Percentiles rank a stretch among this genome's conserved stretches.
Conservation (phyloP, 2,888 invertebrate genomes). For the Coenonympha arcania region DNA sequence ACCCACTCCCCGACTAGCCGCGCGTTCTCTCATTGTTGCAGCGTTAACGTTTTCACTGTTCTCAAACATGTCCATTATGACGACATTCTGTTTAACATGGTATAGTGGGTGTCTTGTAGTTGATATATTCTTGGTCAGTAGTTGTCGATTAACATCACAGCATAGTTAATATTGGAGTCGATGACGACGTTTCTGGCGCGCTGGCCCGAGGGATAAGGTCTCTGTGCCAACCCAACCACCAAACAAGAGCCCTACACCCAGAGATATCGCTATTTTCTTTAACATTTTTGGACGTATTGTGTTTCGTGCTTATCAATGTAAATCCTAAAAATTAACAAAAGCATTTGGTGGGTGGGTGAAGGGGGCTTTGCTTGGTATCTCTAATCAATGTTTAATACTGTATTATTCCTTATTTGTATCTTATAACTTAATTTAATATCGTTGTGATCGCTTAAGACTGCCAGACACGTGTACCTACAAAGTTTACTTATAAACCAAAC, state of each 20-base stretch:
- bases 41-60: slow-evolving; percentile 24
- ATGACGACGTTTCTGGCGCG: slow-evolving; percentile 48
- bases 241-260: slow-evolving; percentile 75
- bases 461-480: not conserved
- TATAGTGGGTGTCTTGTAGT: slow-evolving; percentile 23
- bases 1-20: slow-evolving; percentile 67
- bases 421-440: slow-evolving; percentile 3
- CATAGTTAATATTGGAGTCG: slow-evolving; percentile 34
- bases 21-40: slow-evolving; percentile 46
- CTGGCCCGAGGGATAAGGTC: slow-evolving; percentile 68
- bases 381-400: slow-evolving; percentile 35
- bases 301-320: slow-evolving; percentile 14
- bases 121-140: slow-evolving; percentile 33
- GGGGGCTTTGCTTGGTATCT: slow-evolving; percentile 77
- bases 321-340: slow-evolving; percentile 50
- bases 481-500: too few relatives aligned
- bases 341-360: slow-evolving; percentile 75
- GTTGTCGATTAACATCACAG: slow-evolving; percentile 51
- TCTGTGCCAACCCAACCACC: slow-evolving; percentile 74
- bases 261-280: slow-evolving; percentile 43
- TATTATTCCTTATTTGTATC: slow-evolving; percentile 19
- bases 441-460: slow-evolving; percentile 4
- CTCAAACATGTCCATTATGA: slow-evolving; percentile 40
- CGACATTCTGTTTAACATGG: slow-evolving; percentile 36
- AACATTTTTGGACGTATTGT: slow-evolving; percentile 20